Conservation (phyloP, 2,113 vertebrate species). For the Salvator merianae region DNA sequence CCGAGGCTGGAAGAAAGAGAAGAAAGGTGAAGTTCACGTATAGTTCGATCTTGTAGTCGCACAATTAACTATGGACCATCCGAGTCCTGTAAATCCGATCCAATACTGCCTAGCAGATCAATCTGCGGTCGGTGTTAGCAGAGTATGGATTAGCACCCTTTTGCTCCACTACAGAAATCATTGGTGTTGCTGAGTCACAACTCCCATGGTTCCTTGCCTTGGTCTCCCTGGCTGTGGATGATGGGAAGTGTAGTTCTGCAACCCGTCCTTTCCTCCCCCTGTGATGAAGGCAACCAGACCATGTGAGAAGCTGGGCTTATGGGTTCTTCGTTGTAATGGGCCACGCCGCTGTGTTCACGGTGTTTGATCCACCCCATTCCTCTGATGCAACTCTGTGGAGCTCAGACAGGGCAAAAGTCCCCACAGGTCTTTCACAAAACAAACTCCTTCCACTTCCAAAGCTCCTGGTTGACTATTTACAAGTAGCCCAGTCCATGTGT, state of each 20-base stretch:
- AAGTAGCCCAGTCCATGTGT: slow-evolving; percentile 61
- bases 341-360: slow-evolving; percentile 6
- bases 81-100: too few relatives aligned
- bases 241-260: too few relatives aligned
- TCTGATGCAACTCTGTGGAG: neutral
- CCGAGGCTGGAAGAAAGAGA: neutral
- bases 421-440: neutral
- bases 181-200: neutral
- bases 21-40: neutral
- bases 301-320: neutral
- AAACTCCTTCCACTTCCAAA: neutral
- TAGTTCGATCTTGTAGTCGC: too few relatives aligned
- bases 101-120: neutral
- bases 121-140: neutral
- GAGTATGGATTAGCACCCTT: neutral
- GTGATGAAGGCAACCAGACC: too few relatives aligned
- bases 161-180: neutral
- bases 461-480: slow-evolving; percentile 38
- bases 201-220: too few relatives aligned
- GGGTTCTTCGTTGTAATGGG: neutral
- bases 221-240: too few relatives aligned
- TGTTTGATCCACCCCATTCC: slow-evolving; percentile 29
- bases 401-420: slow-evolving; percentile 30
- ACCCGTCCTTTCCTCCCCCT: too few relatives aligned
- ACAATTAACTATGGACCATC: too few relatives aligned